Percentiles rank a stretch among this genome's conserved stretches.
These are phyloP conservation scores for Willisornis vidua DNA, from an alignment of 2,113 vertebrate species.

Conservation along the genomic window DNA sequence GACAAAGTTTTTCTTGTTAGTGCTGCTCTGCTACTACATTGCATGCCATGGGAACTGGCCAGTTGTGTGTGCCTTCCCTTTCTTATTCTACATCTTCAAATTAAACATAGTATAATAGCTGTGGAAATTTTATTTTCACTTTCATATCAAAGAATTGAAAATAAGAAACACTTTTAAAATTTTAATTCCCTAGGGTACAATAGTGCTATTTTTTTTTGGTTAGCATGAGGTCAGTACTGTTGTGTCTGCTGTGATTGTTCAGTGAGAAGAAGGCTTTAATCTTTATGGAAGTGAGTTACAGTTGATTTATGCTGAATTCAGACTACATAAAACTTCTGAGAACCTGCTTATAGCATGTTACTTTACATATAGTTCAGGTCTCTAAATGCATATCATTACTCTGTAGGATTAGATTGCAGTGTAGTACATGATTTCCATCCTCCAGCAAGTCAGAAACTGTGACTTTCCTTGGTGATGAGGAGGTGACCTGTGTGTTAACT, in stretches of 20 bases:
- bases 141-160: neutral
- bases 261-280: neutral
- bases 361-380: neutral
- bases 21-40: neutral
- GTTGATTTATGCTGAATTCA: neutral
- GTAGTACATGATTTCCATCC: neutral
- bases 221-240: neutral
- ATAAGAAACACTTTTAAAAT: neutral
- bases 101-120: neutral
- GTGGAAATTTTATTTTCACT: neutral
- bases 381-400: neutral
- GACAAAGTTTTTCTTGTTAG: neutral
- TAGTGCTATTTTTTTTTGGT: neutral
- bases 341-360: neutral
- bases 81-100: neutral
- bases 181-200: neutral
- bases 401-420: neutral
- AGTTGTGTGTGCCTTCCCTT: neutral
- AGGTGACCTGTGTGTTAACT: neutral
- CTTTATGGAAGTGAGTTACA: neutral
- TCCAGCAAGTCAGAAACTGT: rapidly evolving
- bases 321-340: neutral
- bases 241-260: neutral
- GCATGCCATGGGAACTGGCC: neutral
- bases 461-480: neutral